These are phyloP conservation scores for Gyps fulvus DNA, from an alignment of 2,113 vertebrate species.

Conservation along the genomic window DNA sequence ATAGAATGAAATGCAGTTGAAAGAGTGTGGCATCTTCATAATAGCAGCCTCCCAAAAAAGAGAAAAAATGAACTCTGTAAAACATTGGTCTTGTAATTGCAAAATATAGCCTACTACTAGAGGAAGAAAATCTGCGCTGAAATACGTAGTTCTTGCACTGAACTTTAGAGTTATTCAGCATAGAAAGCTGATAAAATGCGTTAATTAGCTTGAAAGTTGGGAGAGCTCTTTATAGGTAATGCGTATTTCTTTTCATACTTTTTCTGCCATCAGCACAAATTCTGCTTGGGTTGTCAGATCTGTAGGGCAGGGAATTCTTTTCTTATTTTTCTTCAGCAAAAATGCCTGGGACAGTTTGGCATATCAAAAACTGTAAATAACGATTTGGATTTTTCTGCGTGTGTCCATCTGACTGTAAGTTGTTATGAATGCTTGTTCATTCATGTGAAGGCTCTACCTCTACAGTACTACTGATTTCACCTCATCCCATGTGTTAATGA, in stretches of 20 bases:
- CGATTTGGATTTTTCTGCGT: not conserved
- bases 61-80: not conserved
- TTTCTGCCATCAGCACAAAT: not conserved
- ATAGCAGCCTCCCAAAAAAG: not conserved
- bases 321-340: not conserved
- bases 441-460: not conserved
- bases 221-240: not conserved
- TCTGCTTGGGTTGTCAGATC: not conserved
- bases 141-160: not conserved
- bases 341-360: not conserved
- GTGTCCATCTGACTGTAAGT: not conserved
- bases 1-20: not conserved
- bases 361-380: not conserved
- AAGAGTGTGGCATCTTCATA: not conserved
- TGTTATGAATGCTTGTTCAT: not conserved
- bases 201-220: not conserved
- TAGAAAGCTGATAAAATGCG: not conserved
- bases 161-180: not conserved
- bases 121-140: not conserved
- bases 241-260: not conserved
- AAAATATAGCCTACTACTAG: not conserved
- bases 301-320: not conserved
- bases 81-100: not conserved
- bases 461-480: not conserved
- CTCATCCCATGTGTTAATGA: not conserved